Conservation (phyloP, 2,888 invertebrate species). For the Drosophila mayaguana region DNA sequence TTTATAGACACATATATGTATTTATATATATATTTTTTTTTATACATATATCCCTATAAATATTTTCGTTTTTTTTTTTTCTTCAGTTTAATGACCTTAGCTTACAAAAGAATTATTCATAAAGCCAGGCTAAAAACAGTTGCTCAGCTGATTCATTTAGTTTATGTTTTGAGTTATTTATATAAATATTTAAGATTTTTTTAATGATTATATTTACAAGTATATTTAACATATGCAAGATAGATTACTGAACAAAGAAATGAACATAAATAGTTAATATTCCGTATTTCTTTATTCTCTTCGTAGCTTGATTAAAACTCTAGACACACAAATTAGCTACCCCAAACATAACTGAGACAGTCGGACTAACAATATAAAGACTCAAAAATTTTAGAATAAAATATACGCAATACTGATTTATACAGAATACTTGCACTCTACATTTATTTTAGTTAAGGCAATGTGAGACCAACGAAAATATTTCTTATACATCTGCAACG, state of each 20-base stretch:
- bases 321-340: too few relatives aligned
- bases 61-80: background rate
- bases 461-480: background rate
- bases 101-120: background rate
- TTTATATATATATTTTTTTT: background rate
- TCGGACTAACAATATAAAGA: too few relatives aligned
- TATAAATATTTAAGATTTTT: background rate
- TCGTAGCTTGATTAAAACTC: too few relatives aligned
- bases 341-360: too few relatives aligned
- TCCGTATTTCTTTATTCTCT: background rate
- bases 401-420: too few relatives aligned
- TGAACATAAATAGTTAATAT: background rate
- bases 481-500: background rate
- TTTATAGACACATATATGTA: background rate
- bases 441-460: too few relatives aligned
- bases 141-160: conserved; percentile 1
- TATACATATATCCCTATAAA: background rate
- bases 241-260: background rate
- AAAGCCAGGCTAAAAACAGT: conserved; percentile 1
- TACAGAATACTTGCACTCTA: too few relatives aligned
- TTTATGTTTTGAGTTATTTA: background rate
- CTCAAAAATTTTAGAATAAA: too few relatives aligned
- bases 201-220: background rate
- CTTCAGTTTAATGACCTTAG: background rate
- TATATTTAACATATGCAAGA: background rate